Percentiles rank a stretch among this genome's conserved stretches.
Conservation (phyloP, 2,797 vertebrate species). For the Corythornis leucogaster region DNA sequence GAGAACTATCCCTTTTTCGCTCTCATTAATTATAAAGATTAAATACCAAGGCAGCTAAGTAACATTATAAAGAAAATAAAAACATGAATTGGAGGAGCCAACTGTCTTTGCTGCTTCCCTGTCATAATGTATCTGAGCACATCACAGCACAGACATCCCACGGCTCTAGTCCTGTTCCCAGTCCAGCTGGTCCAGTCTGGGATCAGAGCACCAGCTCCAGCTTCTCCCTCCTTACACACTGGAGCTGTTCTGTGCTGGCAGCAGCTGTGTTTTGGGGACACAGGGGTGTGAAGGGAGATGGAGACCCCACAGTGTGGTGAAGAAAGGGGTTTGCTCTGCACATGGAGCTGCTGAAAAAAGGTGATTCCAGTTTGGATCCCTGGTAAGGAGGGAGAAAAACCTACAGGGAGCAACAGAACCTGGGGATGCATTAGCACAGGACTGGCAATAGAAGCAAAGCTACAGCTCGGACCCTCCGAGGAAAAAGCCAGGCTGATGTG, state of each 20-base stretch:
- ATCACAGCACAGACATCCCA: fast-evolving
- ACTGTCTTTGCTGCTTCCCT: not conserved
- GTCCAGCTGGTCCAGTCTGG: not conserved
- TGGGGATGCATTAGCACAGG: fast-evolving
- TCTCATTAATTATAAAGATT: not conserved
- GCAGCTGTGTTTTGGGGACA: not conserved
- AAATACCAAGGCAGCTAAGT: not conserved
- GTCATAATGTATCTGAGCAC: not conserved
- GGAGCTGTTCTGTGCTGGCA: fast-evolving
- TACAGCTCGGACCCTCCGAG: not conserved
- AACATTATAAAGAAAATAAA: not conserved
- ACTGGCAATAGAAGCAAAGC: not conserved
- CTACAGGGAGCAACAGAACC: not conserved
- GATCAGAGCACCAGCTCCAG: not conserved
- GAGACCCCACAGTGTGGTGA: fast-evolving
- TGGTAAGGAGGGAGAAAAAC: not conserved
- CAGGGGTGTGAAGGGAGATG: not conserved
- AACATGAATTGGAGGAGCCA: not conserved
- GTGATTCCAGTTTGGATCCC: not conserved
- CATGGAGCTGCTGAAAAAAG: not conserved
- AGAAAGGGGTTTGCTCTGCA: not conserved
- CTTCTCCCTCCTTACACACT: not conserved
- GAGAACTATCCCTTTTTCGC: not conserved
- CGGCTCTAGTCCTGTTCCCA: fast-evolving
- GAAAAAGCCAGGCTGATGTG: not conserved